These are phyloP conservation scores for Epizoanthus illoricatus DNA, from an alignment of 92 coral and sea anemone species.

Conservation along the genomic window DNA sequence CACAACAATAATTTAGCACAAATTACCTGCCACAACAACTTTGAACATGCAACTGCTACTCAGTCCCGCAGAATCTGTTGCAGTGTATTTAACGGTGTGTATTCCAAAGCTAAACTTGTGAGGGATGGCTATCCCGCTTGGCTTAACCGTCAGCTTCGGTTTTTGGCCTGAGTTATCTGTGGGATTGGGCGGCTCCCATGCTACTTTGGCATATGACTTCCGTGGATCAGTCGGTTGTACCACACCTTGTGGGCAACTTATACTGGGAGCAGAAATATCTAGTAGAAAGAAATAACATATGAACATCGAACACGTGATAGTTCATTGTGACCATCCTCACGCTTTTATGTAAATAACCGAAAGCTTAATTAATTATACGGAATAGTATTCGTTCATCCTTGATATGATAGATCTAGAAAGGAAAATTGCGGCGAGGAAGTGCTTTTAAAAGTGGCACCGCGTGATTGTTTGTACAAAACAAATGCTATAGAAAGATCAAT, in stretches of 20 bases:
- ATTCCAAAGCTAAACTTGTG: slow-evolving; percentile 45
- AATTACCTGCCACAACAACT: slow-evolving; percentile 54
- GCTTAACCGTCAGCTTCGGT: slow-evolving; percentile 26
- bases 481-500: no score
- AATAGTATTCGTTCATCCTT: no score
- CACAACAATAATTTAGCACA: neutral
- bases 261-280: slow-evolving; percentile 53
- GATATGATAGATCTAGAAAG: no score
- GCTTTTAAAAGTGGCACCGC: no score
- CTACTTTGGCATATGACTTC: slow-evolving; percentile 45
- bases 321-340: no score
- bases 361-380: no score
- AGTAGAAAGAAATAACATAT: neutral
- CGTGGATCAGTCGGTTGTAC: slow-evolving; percentile 44
- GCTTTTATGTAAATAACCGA: no score
- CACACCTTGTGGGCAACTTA: slow-evolving; percentile 50
- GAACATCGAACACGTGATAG: no score
- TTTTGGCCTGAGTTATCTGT: slow-evolving; percentile 62
- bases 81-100: slow-evolving; percentile 38
- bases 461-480: no score
- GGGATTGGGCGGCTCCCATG: slow-evolving; percentile 55
- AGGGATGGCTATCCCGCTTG: slow-evolving; percentile 38
- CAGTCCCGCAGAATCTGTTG: slow-evolving; percentile 52
- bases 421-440: no score
- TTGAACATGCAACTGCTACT: slow-evolving; percentile 40